A percentile compares a stretch with the other conserved stretches of the same genome.
Evolutionary conservation across 2,888 invertebrate genomes (phyloP).

Genomic region (Pyrrhia umbra): DNA sequence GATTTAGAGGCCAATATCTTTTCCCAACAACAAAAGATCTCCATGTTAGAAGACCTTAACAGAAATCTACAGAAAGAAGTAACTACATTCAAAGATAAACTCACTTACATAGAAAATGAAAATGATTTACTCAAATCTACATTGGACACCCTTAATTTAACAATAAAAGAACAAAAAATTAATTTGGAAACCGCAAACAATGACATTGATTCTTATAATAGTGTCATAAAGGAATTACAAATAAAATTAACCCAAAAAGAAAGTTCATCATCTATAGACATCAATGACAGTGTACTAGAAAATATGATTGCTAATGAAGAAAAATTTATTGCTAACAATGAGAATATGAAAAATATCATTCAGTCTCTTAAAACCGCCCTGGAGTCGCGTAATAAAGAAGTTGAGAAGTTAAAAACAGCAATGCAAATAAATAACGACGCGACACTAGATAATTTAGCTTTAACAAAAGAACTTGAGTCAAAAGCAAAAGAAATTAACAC

Average conservation of each 20-base stretch:
- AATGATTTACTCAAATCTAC: conserved; percentile 74
- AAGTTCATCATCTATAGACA: conserved; percentile 58
- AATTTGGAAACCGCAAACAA: conserved; percentile 69
- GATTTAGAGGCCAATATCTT: conserved; percentile 75
- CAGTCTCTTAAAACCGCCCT: conserved; percentile 76
- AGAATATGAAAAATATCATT: conserved; percentile 82
- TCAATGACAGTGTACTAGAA: conserved; percentile 73
- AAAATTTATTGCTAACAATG: conserved; percentile 80
- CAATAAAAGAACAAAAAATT: conserved; percentile 75
- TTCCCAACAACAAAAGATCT: conserved; percentile 73
- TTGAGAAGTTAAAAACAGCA: conserved; percentile 69
- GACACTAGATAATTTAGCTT: conserved; percentile 33
- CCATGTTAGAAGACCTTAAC: conserved; percentile 73
- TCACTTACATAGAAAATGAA: conserved; percentile 73
- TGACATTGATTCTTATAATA: conserved; percentile 78
- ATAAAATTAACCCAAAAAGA: conserved; percentile 73
- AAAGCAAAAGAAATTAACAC: conserved; percentile 68
- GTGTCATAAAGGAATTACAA: conserved; percentile 78
- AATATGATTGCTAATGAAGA: conserved; percentile 80
- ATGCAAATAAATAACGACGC: conserved; percentile 48
- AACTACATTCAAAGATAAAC: conserved; percentile 70
- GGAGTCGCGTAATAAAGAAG: conserved; percentile 75
- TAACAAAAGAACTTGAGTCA: conserved; percentile 63
- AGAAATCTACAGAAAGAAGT: conserved; percentile 71
- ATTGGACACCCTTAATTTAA: conserved; percentile 75